phyloP scores from a whole-genome alignment of 1,140 invertebrate genomes.

The Trichoplusia ni region DNA sequence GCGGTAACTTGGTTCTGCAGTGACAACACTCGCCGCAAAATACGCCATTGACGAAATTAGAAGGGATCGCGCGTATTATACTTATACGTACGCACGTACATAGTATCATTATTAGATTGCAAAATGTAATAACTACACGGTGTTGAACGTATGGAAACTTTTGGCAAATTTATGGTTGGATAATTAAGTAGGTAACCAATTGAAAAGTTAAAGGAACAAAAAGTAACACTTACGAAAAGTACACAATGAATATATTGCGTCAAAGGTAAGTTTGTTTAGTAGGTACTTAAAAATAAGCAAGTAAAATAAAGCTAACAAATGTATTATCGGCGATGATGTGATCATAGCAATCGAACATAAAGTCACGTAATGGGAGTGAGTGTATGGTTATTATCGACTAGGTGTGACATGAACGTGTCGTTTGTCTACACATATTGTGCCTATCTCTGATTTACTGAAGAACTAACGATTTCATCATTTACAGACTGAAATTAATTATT shows the following conservation, averaged over 20 bases:
- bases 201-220: neutral
- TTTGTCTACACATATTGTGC: neutral
- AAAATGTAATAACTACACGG: conserved; percentile 11
- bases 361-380: conserved; percentile 24
- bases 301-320: neutral
- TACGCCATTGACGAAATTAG: conserved; percentile 29
- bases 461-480: neutral
- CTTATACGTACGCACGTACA: conserved; percentile 8
- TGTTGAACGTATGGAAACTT: neutral
- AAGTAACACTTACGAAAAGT: neutral
- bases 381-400: conserved; percentile 16
- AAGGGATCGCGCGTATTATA: conserved; percentile 17
- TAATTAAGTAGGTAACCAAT: neutral
- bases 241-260: neutral
- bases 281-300: neutral
- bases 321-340: neutral
- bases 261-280: neutral
- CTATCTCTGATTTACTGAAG: neutral
- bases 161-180: neutral
- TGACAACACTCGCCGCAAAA: conserved; percentile 19
- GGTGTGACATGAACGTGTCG: neutral
- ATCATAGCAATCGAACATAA: conserved; percentile 21
- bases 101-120: conserved; percentile 26
- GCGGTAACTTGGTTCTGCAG: conserved; percentile 20
- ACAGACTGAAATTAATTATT: neutral